Base-by-base conservation (phyloP, 2,797 vertebrate genomes). In the Argyrosomus regius region DNA sequence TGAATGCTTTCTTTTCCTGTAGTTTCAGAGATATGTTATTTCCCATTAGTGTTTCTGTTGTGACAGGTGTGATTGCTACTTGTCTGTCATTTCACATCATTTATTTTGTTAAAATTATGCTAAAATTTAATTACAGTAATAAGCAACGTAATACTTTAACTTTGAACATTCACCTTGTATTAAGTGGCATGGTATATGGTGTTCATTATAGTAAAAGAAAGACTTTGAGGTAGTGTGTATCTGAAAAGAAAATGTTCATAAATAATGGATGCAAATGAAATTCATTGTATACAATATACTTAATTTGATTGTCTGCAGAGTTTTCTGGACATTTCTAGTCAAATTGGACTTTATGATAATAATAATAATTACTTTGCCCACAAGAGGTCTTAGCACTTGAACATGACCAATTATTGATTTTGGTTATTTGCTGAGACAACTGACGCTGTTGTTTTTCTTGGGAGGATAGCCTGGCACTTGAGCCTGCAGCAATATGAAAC, bases 1-100 rank as follows among this genome's bases (percentile, higher is more conserved):
- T 79, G 7, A 63, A 60, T 41, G 43, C 52, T 82, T 75, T 66
- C 41, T 62, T 80, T 73, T 77, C 41, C 46, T 48, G 10, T 31
- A 46, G 26, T 69, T 31, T 73, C 56, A 68, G 46, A 71, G 20
- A 26, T 39, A 9, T 66, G 49, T 43, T 61, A 50, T 76, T 85
- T 78, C 49, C 61, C 57, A 62, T 43, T 64, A 52, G 0, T 18
- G 45, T 74, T 63, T 68, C 43, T 78, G 20, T 61, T 46, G 9
- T 59, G 22, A 58, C 46, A 58, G 56, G 26, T 61, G 53, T 28
- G 17, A 63, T 12, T 72, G 18, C 53, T 45, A 65, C 43, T 52
- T 76, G 28, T 54, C 35, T 41, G 7, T 54, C 48, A 54, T 49
- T 35, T 54, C 60, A 3, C 39, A 69, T 63, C 1, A 57, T 68